Percentiles rank a stretch among this genome's conserved stretches.
Evolutionary conservation across 2,113 vertebrate species (phyloP).

Genomic region (Galemys pyrenaicus): DNA sequence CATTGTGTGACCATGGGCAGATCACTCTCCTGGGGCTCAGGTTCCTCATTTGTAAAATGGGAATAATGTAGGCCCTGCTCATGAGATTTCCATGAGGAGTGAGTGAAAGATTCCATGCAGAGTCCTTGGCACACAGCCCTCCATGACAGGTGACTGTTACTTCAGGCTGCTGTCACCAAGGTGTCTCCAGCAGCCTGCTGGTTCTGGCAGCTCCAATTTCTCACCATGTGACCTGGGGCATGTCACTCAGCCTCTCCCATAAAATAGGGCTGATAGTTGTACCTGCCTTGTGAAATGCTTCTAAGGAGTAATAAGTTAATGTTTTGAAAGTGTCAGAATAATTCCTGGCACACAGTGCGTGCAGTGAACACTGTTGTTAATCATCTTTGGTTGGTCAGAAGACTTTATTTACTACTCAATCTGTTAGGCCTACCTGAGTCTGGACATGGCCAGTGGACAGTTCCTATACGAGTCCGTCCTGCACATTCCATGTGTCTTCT

Average conservation of each 20-base stretch:
- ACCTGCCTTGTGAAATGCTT: neutral
- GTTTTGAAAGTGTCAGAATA: neutral
- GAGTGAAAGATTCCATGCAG: too few species aligned
- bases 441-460: neutral
- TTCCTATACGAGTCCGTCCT: neutral
- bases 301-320: neutral
- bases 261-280: too few species aligned
- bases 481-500: neutral
- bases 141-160: neutral
- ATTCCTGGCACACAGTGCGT: neutral
- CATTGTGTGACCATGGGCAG: neutral
- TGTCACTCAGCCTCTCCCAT: neutral
- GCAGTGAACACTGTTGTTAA: neutral
- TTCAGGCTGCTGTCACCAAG: rapidly evolving
- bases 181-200: rapidly evolving
- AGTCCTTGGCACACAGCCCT: neutral
- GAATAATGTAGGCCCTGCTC: neutral
- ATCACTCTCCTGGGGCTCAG: neutral
- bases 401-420: neutral
- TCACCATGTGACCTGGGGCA: neutral
- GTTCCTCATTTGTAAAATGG: neutral
- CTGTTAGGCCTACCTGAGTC: neutral
- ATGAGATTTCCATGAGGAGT: neutral
- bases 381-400: neutral
- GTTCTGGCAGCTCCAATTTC: neutral